Conservation (phyloP, 2,888 invertebrate genomes). For the Rhabditoides inermis region DNA sequence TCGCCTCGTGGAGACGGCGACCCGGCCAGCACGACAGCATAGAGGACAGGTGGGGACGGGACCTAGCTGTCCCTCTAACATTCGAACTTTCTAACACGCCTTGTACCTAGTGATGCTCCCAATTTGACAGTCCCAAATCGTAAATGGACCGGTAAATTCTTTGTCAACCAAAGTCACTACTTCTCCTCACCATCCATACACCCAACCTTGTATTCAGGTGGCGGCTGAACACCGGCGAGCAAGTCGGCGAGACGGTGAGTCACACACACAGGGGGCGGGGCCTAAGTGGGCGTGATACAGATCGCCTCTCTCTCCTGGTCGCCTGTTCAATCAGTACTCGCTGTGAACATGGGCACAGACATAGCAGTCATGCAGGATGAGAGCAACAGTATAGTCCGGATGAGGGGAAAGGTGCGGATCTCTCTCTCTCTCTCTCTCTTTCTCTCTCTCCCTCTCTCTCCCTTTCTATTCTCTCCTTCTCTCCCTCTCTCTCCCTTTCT, state of each 20-base stretch:
- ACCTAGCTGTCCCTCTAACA: slow-evolving; percentile 7
- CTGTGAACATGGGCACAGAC: slow-evolving; percentile 59
- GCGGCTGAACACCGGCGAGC: slow-evolving; percentile 16
- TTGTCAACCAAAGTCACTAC: neutral
- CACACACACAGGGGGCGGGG: neutral
- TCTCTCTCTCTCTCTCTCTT: neutral
- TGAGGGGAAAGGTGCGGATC: slow-evolving; percentile 62
- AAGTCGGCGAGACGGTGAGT: slow-evolving; percentile 11
- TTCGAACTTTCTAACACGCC: slow-evolving; percentile 7
- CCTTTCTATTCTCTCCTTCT: too few relatives aligned
- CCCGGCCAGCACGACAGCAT: too few relatives aligned
- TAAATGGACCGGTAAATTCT: neutral
- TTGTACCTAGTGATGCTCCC: neutral
- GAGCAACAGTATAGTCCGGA: slow-evolving; percentile 73
- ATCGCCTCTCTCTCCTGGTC: slow-evolving; percentile 39
- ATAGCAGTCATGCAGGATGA: slow-evolving; percentile 80
- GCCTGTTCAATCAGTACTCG: slow-evolving; percentile 51
- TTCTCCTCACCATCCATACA: neutral
- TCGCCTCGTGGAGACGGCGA: too few relatives aligned
- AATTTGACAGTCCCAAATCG: neutral
- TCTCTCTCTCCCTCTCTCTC: neutral
- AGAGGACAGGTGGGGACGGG: slow-evolving; percentile 11
- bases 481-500: neutral
- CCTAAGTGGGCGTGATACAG: slow-evolving; percentile 13
- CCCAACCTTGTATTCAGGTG: too few relatives aligned